phyloP scores from a whole-genome alignment of 2,888 invertebrate species.

The Drosophila buzzatii region DNA sequence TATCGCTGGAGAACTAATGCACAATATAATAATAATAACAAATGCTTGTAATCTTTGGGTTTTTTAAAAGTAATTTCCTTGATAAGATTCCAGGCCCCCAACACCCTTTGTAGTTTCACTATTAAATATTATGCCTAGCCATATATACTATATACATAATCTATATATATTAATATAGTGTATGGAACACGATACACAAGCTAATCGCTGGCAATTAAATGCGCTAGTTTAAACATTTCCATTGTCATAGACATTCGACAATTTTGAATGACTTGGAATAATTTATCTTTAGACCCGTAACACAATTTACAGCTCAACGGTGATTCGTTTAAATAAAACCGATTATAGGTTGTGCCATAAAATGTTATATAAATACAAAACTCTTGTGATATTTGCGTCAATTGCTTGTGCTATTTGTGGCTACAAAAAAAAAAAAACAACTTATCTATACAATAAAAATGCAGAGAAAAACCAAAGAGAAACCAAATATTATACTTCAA shows the following conservation, averaged over 20 bases:
- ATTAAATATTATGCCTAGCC: constrained; percentile 25
- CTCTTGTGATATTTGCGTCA: constrained; percentile 39
- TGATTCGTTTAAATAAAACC: constrained; percentile 75
- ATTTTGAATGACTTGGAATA: constrained; percentile 52
- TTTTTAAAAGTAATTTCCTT: constrained; percentile 52
- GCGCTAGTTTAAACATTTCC: constrained; percentile 42
- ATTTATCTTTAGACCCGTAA: constrained; percentile 66
- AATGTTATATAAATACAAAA: constrained; percentile 46
- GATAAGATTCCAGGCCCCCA: constrained; percentile 64
- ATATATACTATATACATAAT: constrained; percentile 9
- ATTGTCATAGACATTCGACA: constrained; percentile 51
- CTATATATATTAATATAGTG: constrained; percentile 7
- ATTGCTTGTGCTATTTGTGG: constrained; percentile 30
- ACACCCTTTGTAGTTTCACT: constrained; percentile 10
- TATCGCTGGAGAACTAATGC: constrained; percentile 72
- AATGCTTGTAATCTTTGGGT: constrained; percentile 68
- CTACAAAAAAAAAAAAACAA: neutral
- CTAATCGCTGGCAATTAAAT: constrained; percentile 54
- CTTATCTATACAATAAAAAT: constrained; percentile 38
- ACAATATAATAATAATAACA: constrained; percentile 69
- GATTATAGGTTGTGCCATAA: constrained; percentile 62
- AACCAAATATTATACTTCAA: constrained; percentile 13
- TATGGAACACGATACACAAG: constrained; percentile 37
- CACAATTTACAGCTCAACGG: constrained; percentile 63
- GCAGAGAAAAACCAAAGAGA: neutral